A percentile compares a stretch with the other conserved stretches of the same genome.
Conservation (phyloP, 2,888 invertebrate genomes). For the Lycaena phlaeas region DNA sequence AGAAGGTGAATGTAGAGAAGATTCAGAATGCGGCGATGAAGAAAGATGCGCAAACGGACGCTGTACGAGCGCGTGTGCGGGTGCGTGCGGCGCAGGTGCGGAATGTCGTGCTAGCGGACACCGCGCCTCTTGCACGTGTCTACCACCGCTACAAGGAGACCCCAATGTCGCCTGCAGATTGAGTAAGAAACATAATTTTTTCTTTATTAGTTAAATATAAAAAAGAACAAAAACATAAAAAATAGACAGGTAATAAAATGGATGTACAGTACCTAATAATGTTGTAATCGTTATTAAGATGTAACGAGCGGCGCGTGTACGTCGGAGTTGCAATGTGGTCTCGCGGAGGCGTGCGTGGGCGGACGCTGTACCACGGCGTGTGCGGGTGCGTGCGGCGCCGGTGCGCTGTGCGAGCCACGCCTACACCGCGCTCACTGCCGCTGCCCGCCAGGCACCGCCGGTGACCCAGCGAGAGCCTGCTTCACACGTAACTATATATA, state of each 20-base stretch:
- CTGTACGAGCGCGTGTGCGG: slow-evolving; percentile 84
- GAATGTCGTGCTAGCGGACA: slow-evolving; percentile 84
- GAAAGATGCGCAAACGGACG: slow-evolving; percentile 81
- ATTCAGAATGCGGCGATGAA: slow-evolving; percentile 80
- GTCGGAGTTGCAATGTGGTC: slow-evolving; percentile 82
- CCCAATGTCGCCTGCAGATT: slow-evolving; percentile 85
- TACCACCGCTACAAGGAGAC: slow-evolving; percentile 82
- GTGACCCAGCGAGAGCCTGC: slow-evolving; percentile 88
- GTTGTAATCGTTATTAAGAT: no score
- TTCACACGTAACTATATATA: slow-evolving; percentile 81
- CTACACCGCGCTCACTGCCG: slow-evolving; percentile 87
- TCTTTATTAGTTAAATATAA: background rate
- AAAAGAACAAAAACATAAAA: no score
- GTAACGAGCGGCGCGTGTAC: slow-evolving; percentile 76
- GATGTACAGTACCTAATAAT: no score
- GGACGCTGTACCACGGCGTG: slow-evolving; percentile 88
- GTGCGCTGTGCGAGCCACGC: slow-evolving; percentile 84
- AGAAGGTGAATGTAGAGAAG: slow-evolving; percentile 77
- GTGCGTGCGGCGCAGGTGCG: slow-evolving; percentile 84
- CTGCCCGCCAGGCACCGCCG: slow-evolving; percentile 89
- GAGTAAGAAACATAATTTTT: slow-evolving; percentile 28
- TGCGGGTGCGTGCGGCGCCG: slow-evolving; percentile 84
- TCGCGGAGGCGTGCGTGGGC: slow-evolving; percentile 85
- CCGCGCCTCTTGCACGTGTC: slow-evolving; percentile 83
- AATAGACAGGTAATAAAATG: no score